These are phyloP conservation scores for Napeogenes sylphis DNA, from an alignment of 2,888 invertebrate genomes.

Conservation along the genomic window DNA sequence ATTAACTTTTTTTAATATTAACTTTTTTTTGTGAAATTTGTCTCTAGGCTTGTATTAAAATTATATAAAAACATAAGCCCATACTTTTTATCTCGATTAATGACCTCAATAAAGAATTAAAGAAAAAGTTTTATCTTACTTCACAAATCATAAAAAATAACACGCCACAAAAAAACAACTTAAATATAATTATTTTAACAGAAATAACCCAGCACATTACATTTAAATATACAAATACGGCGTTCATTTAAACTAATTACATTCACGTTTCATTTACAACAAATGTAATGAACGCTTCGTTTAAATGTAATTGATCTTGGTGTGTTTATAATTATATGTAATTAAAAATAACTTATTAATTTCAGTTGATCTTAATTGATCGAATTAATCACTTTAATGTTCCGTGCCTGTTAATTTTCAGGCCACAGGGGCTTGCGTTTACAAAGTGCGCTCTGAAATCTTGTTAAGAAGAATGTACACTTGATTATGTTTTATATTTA, in stretches of 20 bases:
- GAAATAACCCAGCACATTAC: constrained; percentile 1
- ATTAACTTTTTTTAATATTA: too few relatives aligned
- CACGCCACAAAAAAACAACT: too few relatives aligned
- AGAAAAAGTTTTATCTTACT: too few relatives aligned
- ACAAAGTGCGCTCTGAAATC: constrained; percentile 43
- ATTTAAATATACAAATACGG: not conserved
- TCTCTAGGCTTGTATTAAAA: too few relatives aligned
- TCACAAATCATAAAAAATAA: too few relatives aligned
- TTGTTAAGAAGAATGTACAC: constrained; percentile 20
- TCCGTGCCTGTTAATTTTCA: constrained; percentile 67
- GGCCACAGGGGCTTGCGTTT: constrained; percentile 60
- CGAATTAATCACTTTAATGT: constrained; percentile 73
- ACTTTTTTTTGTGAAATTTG: too few relatives aligned
- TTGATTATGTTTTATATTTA: not conserved
- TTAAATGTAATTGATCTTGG: constrained; percentile 50
- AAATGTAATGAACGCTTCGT: constrained; percentile 42
- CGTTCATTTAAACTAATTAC: constrained; percentile 35
- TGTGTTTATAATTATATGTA: constrained; percentile 64
- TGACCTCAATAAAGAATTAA: too few relatives aligned
- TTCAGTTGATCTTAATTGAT: constrained; percentile 59
- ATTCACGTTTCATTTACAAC: constrained; percentile 41
- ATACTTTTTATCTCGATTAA: too few relatives aligned
- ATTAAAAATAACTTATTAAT: constrained; percentile 77
- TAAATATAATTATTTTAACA: too few relatives aligned
- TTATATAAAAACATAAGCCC: too few relatives aligned